Evolutionary conservation across 2,797 vertebrate genomes (phyloP), one percentile per base, ranked within the genome.

Genomic region (Sebastes glaucus): DNA sequence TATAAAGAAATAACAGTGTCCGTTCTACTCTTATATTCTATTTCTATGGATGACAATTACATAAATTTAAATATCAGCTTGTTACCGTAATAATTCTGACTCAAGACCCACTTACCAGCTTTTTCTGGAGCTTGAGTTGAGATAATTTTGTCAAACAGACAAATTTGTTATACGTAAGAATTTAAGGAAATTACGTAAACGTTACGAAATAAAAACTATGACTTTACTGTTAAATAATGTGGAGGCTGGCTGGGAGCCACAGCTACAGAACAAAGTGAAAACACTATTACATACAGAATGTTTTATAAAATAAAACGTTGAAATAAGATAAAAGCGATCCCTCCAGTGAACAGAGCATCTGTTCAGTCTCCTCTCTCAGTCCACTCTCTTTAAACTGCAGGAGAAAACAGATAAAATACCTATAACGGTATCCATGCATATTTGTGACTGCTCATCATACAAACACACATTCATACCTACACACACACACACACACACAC

Each of bases 351-450:
- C 67, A 38, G 49, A 60, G n/a, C 6, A 7, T 13, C 16, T 0
- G 77, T 57, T 66, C 61, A 35, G 68, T 28, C 80, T 81, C 62
- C 3, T 28, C 74, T 28, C 46, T 46, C 71, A 28, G 33, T 33
- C 72, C 27, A 77, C 68, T 52, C 83, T 49, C 83, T 49, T 62
- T 60, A 28, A 27, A 77, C 84, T 71, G 72, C 85, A 62, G 90
- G 91, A 95, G 93, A 89, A 94, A 94, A 95, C 93, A 94, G 90
- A 63, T 88, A 91, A 85, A 94, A 95, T 96, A 96, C 95, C 95
- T 95, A 95, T 69, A 96, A 96, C 95, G 95, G 95, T 96, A 96
- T 95, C 93, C 96, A 96, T 96, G 95, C 96, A 96, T 96, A 95
- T 94, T 93, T 91, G 95, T 95, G 95, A 95, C 93, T 72, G 90